These are phyloP conservation scores for Oceanites oceanicus DNA, from an alignment of 2,113 vertebrate species.

Conservation along the genomic window DNA sequence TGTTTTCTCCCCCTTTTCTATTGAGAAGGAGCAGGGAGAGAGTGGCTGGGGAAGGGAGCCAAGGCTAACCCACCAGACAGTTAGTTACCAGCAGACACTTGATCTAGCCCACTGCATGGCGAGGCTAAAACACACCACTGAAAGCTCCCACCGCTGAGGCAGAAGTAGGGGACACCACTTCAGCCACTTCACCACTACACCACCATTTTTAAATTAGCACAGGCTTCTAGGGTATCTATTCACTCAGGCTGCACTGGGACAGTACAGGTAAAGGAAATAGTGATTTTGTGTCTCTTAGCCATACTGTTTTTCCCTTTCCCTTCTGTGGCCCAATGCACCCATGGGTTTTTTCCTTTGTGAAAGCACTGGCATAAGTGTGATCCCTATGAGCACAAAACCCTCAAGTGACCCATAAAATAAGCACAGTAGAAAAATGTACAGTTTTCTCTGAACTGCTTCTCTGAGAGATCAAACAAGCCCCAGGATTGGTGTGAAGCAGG, in stretches of 20 bases:
- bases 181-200: not conserved
- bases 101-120: not conserved
- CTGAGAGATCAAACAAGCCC: not conserved
- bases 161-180: not conserved
- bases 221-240: not conserved
- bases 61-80: not conserved
- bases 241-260: not conserved
- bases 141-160: not conserved
- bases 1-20: not conserved
- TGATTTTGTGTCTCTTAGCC: not conserved
- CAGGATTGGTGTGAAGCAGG: not conserved
- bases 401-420: not conserved
- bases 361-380: not conserved
- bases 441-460: not conserved
- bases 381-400: not conserved
- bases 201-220: not conserved
- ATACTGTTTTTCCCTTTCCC: not conserved
- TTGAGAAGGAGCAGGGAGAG: not conserved
- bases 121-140: not conserved
- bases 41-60: not conserved
- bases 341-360: not conserved
- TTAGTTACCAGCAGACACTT: not conserved
- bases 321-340: not conserved
- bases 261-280: not conserved
- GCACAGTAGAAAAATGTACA: not conserved